A percentile compares a stretch with the other conserved stretches of the same genome.
Conservation (phyloP, 92 coral and sea anemone species). For the Epizoanthus scotinus region DNA sequence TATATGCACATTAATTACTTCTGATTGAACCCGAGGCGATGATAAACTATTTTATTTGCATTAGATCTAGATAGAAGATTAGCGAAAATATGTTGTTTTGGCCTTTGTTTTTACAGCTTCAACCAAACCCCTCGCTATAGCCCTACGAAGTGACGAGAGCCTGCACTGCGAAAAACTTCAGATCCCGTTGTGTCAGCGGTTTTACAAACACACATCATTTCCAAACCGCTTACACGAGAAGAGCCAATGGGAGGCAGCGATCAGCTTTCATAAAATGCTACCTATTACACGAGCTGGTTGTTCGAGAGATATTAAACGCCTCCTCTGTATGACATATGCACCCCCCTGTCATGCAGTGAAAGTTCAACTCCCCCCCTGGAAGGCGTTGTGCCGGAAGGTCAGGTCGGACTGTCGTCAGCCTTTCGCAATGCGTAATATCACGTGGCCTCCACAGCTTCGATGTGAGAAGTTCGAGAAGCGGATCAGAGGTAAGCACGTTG, state of each 20-base stretch:
- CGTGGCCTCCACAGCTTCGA: slow-evolving; percentile 5
- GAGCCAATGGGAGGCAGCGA: slow-evolving; percentile 34
- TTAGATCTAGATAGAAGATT: too few relatives aligned
- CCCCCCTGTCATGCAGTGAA: not conserved
- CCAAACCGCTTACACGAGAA: slow-evolving; percentile 21
- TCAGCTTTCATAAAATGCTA: slow-evolving; percentile 17
- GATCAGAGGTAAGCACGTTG: not conserved
- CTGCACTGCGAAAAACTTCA: slow-evolving; percentile 6
- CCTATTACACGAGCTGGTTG: slow-evolving; percentile 20
- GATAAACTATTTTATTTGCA: too few relatives aligned
- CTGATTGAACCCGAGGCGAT: too few relatives aligned
- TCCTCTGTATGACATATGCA: slow-evolving; percentile 15
- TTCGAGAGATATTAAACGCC: slow-evolving; percentile 20
- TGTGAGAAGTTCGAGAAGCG: slow-evolving; percentile 21
- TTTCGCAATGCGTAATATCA: not conserved
- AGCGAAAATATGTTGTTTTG: not conserved
- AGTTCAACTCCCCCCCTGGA: not conserved
- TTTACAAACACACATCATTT: slow-evolving; percentile 17
- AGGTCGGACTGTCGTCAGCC: slow-evolving; percentile 5
- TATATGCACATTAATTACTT: too few relatives aligned
- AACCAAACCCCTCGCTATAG: not conserved
- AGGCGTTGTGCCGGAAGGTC: slow-evolving; percentile 14
- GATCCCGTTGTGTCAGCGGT: slow-evolving; percentile 25
- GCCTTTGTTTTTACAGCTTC: not conserved
- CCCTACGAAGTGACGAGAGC: not conserved